A percentile compares a stretch with the other conserved stretches of the same genome.
These are phyloP conservation scores for Frankliniella fusca DNA, from an alignment of 2,888 invertebrate genomes.

Conservation along the genomic window DNA sequence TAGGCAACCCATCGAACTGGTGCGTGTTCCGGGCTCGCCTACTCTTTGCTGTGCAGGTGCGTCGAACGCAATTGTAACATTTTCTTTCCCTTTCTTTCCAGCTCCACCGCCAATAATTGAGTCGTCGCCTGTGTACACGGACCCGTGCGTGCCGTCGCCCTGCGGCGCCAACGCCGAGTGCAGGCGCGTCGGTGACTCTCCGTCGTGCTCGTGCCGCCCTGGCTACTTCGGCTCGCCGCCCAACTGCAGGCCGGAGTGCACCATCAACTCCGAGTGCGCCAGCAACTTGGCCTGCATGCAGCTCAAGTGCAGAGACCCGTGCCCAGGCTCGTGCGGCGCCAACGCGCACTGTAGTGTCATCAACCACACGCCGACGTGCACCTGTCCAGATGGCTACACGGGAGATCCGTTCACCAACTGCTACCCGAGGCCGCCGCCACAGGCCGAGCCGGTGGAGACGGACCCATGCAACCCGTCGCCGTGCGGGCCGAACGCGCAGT, in stretches of 20 bases:
- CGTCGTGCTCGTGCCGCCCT: conserved; percentile 61
- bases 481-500: conserved; percentile 63
- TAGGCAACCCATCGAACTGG: neutral
- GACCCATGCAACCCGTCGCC: conserved; percentile 67
- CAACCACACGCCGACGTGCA: conserved; percentile 57
- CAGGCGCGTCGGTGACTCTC: conserved; percentile 55
- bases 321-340: conserved; percentile 54
- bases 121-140: conserved; percentile 49
- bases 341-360: conserved; percentile 54
- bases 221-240: conserved; percentile 67
- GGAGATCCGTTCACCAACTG: conserved; percentile 52
- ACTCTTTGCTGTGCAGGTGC: too few species aligned
- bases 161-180: conserved; percentile 76
- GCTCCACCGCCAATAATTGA: conserved; percentile 36
- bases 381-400: conserved; percentile 44
- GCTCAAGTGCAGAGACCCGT: conserved; percentile 56
- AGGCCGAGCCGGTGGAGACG: conserved; percentile 50
- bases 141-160: conserved; percentile 69
- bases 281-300: conserved; percentile 53
- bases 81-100: conserved; percentile 46
- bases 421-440: conserved; percentile 52
- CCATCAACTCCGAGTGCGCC: conserved; percentile 63
- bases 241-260: conserved; percentile 71
- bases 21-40: neutral
- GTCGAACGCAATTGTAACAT: neutral